Base-by-base conservation (phyloP, 2,888 invertebrate species). In the Leptopterna dolabrata region DNA sequence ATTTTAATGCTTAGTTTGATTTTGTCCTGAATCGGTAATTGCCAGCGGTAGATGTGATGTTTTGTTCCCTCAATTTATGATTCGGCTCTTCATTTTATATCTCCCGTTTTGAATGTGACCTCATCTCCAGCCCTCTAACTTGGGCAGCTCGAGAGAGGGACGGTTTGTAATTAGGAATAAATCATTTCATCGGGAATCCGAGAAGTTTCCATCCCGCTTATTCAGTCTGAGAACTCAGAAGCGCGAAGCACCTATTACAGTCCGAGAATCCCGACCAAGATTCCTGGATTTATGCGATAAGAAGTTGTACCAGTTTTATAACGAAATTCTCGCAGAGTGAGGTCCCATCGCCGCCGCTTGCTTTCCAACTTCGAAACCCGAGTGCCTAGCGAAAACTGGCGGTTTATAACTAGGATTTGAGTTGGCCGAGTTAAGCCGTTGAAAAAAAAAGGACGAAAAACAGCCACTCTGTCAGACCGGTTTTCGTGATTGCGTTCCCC, bases 221-320 rank as follows among this genome's bases (percentile, higher is more conserved):
- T 24, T 24, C 63, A 11, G 24, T 24, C 63, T 24, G 24, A 51
- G 51, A 27, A 24, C 63, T 24, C 63, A 24, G 24, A 63, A 63
- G 24, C 24, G 13, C 63, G 6, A 27, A 63, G 4, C 63, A 63
- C 63, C 63, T 63, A 63, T 63, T 63, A 63, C 63, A 63, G 63
- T 63, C 24, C 63, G 6, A 11, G 16, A 63, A 63, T 27, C 63
- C 63, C 19, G 24, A 63, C 63, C 63, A 27, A 63, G 63, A 63
- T 63, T 63, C 13, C 63, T 63, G 63, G 63, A n/a, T 63, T 63
- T 63, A 63, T 63, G 63, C 63, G 63, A 63, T 63, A 63, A 63
- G 63, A 63, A 63, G 63, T 63, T 63, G n/a, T n/a, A 4, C 63
- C 7, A 24, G 63, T 63, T 63, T 63, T 63, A 63, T 27, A 63